Conservation (phyloP, 2,113 vertebrate species). For the Oreamnos americanus region DNA sequence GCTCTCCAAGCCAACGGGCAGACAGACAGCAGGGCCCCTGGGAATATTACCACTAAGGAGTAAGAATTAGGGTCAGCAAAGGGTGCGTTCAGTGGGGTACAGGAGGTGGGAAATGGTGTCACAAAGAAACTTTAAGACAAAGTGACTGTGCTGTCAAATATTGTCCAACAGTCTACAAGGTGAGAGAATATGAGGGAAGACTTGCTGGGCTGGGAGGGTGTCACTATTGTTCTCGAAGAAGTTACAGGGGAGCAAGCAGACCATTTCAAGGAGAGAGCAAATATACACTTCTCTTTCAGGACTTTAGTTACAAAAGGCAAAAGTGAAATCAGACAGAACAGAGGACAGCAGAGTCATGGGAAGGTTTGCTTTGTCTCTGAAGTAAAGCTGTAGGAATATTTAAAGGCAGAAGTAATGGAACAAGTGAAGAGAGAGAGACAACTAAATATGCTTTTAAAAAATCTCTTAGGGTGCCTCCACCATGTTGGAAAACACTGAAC, state of each 20-base stretch:
- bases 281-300: neutral
- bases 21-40: neutral
- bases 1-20: neutral
- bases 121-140: neutral
- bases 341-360: neutral
- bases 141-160: neutral
- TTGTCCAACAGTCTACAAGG: neutral
- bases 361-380: neutral
- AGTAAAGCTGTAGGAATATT: neutral
- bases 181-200: slow-evolving; percentile 7
- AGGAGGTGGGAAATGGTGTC: neutral
- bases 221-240: neutral
- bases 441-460: neutral
- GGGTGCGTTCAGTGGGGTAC: neutral
- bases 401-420: neutral
- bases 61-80: neutral
- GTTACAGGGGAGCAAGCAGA: neutral
- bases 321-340: neutral
- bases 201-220: neutral
- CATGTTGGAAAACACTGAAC: neutral
- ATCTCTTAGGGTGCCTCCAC: neutral
- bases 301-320: neutral
- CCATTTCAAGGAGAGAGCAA: neutral
- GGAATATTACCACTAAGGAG: neutral
- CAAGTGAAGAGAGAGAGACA: neutral